Percentiles rank a stretch among this genome's conserved stretches.
phyloP scores from a whole-genome alignment of 2,888 invertebrate genomes.

The Uloborus plumipes region DNA sequence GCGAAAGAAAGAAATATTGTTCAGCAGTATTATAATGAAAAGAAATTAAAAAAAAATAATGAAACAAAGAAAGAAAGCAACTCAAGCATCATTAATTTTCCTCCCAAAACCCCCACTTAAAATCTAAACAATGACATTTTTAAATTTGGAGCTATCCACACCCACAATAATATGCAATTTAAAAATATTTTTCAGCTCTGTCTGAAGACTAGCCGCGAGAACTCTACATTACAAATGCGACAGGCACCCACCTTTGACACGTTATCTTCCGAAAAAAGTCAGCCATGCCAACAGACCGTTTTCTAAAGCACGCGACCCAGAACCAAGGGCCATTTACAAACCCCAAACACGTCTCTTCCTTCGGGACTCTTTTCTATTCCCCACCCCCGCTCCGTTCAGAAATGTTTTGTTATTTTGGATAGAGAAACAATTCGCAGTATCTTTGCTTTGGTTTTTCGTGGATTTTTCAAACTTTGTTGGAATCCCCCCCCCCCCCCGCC shows the following conservation, averaged over 20 bases:
- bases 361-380: slow-evolving; percentile 38
- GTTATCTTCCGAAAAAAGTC: slow-evolving; percentile 50
- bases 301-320: slow-evolving; percentile 31
- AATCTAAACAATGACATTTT: too few species aligned
- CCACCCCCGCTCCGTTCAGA: slow-evolving; percentile 4
- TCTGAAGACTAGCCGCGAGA: too few species aligned
- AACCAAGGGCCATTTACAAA: slow-evolving; percentile 56
- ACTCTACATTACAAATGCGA: slow-evolving; percentile 36
- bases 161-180: too few species aligned
- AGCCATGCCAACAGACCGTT: slow-evolving; percentile 35
- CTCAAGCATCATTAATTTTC: too few species aligned
- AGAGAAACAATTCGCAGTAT: slow-evolving; percentile 18
- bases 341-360: slow-evolving; percentile 47
- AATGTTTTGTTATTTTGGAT: slow-evolving; percentile 17
- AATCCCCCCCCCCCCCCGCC: too few species aligned
- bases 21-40: too few species aligned
- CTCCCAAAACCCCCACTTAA: too few species aligned
- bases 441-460: slow-evolving; percentile 16
- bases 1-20: too few species aligned
- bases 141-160: too few species aligned
- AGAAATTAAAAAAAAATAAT: too few species aligned
- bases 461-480: slow-evolving; percentile 4
- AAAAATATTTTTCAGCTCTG: too few species aligned
- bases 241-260: slow-evolving; percentile 38
- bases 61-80: too few species aligned